phyloP scores from a whole-genome alignment of 2,797 vertebrate genomes.

The Brotula barbata region DNA sequence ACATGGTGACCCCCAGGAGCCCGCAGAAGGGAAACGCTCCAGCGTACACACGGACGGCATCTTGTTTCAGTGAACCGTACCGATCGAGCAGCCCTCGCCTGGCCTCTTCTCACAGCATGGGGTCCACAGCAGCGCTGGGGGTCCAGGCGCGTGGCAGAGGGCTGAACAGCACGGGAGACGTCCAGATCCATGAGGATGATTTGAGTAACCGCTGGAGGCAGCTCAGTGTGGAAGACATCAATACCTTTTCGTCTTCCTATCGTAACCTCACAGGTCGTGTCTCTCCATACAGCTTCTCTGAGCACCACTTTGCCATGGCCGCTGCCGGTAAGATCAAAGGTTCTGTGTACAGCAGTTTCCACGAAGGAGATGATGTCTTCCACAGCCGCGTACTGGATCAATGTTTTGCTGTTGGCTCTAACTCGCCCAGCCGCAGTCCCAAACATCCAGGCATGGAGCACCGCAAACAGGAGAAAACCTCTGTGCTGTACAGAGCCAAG shows the following conservation, averaged over 20 bases:
- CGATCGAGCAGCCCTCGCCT: conserved; percentile 85
- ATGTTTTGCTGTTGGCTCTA: conserved; percentile 79
- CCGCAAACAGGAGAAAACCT: conserved; percentile 81
- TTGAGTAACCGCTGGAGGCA: conserved; percentile 87
- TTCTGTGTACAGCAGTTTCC: conserved; percentile 89
- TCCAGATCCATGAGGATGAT: conserved; percentile 81
- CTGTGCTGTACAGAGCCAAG: conserved; percentile 78
- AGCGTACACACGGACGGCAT: conserved; percentile 81
- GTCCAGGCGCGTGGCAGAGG: conserved; percentile 59
- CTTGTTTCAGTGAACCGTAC: conserved; percentile 87
- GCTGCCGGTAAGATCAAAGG: conserved; percentile 81
- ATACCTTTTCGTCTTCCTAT: conserved; percentile 83
- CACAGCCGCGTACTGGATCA: conserved; percentile 83
- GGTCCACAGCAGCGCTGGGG: conserved; percentile 71
- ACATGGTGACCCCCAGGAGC: conserved; percentile 77
- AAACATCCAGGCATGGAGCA: conserved; percentile 77
- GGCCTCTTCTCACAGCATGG: conserved; percentile 81
- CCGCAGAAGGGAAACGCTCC: conserved; percentile 80
- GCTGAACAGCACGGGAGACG: conserved; percentile 72
- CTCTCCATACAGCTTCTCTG: conserved; percentile 87
- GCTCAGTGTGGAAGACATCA: conserved; percentile 89
- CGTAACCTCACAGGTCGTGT: conserved; percentile 74
- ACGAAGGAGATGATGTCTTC: conserved; percentile 87
- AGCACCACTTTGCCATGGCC: conserved; percentile 84
- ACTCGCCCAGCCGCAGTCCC: conserved; percentile 58